Conservation (phyloP, 1,140 invertebrate species). For the Zophobas atratus region DNA sequence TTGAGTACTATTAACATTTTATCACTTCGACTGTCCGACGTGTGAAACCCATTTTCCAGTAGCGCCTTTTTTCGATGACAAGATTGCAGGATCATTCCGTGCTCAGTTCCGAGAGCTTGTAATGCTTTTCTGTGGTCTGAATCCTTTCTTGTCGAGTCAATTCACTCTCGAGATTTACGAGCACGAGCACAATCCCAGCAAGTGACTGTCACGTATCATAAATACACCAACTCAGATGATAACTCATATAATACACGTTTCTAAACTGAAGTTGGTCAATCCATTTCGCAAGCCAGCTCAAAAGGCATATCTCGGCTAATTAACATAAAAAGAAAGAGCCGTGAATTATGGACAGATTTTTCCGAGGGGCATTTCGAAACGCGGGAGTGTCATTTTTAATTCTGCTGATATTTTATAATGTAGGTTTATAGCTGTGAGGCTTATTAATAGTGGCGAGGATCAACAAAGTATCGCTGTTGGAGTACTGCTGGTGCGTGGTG, state of each 20-base stretch:
- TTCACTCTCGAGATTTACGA: conserved; percentile 42
- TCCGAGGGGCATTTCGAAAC: too few species aligned
- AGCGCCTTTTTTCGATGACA: background rate
- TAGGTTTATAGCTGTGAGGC: too few species aligned
- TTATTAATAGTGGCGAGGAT: too few species aligned
- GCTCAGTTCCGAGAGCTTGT: background rate
- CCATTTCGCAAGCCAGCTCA: background rate
- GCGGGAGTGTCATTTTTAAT: too few species aligned
- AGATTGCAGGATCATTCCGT: conserved; percentile 1
- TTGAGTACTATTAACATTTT: too few species aligned
- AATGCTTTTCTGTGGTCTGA: conserved; percentile 16
- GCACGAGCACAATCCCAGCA: conserved; percentile 47
- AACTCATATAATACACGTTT: conserved; percentile 42
- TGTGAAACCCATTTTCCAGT: background rate
- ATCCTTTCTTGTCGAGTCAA: conserved; percentile 45
- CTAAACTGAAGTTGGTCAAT: conserved; percentile 47
- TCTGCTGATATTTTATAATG: too few species aligned
- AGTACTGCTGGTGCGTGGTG: too few species aligned
- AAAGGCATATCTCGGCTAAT: too few species aligned
- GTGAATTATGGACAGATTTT: too few species aligned
- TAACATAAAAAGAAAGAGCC: too few species aligned
- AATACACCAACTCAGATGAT: conserved; percentile 48
- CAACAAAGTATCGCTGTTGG: too few species aligned
- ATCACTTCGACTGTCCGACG: too few species aligned
- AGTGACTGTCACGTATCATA: conserved; percentile 49